Percentiles rank a stretch among this genome's conserved stretches.
These are phyloP conservation scores for Leptosomus discolor DNA, from an alignment of 2,113 vertebrate genomes.

Conservation along the genomic window DNA sequence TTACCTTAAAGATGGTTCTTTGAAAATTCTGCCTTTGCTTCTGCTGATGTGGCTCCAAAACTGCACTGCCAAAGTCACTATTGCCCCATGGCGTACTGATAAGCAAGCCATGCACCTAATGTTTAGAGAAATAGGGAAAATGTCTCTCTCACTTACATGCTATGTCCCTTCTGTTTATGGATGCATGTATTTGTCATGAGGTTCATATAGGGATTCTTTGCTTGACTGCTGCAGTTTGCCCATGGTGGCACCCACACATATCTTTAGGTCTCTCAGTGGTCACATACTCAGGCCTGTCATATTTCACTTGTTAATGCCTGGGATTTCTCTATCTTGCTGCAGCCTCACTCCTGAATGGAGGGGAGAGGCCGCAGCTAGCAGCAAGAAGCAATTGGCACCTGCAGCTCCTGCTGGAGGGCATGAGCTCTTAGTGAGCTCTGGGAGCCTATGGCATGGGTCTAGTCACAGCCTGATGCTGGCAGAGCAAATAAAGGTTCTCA, in stretches of 20 bases:
- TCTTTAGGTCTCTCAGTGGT: background rate
- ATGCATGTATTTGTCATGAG: background rate
- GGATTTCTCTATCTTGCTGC: background rate
- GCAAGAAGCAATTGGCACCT: background rate
- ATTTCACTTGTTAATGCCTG: background rate
- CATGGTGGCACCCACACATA: fast-evolving
- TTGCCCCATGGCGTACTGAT: background rate
- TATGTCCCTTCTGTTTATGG: background rate
- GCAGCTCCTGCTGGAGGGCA: background rate
- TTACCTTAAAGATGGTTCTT: background rate
- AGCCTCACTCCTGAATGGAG: background rate
- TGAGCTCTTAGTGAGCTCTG: background rate
- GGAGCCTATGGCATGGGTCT: background rate
- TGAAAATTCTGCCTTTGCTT: background rate
- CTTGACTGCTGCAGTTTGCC: background rate
- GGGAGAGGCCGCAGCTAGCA: background rate
- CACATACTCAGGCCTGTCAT: background rate
- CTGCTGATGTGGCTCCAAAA: background rate
- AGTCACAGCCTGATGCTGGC: background rate
- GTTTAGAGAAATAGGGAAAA: background rate
- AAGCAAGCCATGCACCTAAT: background rate
- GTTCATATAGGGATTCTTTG: background rate
- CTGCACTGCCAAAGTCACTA: background rate
- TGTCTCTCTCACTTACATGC: background rate
- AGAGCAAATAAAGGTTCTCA: background rate